Evolutionary conservation across 2,797 vertebrate species (phyloP).

Genomic region (Pseudotriccus pelzelni): DNA sequence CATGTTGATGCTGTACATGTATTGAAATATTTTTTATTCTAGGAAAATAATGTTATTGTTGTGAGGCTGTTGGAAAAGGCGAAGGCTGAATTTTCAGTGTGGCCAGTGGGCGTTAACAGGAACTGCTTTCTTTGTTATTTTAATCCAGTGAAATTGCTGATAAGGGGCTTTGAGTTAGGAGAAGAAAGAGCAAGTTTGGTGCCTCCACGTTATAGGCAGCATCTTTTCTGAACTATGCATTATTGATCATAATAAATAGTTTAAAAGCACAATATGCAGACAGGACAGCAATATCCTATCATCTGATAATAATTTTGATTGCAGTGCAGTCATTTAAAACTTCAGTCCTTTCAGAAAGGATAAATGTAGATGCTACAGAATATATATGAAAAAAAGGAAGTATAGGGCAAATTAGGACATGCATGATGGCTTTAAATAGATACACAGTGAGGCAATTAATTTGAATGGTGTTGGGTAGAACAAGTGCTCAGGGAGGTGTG

Average conservation of each 20-base stretch:
- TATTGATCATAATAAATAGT: neutral
- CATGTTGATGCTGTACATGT: neutral
- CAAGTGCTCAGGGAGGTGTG: neutral
- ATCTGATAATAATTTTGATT: neutral
- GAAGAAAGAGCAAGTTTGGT: neutral
- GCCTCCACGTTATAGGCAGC: neutral
- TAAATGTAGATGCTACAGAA: neutral
- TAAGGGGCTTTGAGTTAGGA: neutral
- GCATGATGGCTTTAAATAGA: neutral
- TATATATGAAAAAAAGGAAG: neutral
- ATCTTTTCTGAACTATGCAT: neutral
- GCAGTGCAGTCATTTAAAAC: neutral
- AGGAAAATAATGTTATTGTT: neutral
- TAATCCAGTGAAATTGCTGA: neutral
- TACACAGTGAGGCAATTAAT: neutral
- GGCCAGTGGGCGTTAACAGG: neutral
- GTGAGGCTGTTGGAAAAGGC: neutral
- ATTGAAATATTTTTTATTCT: neutral
- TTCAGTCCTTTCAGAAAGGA: neutral
- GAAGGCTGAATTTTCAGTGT: neutral
- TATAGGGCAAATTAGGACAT: neutral
- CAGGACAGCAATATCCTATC: neutral
- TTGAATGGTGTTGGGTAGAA: neutral
- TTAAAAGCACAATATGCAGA: neutral
- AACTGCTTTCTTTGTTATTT: constrained; percentile 16